Base-by-base conservation (phyloP, 1,140 invertebrate genomes). In the Samia ricini region DNA sequence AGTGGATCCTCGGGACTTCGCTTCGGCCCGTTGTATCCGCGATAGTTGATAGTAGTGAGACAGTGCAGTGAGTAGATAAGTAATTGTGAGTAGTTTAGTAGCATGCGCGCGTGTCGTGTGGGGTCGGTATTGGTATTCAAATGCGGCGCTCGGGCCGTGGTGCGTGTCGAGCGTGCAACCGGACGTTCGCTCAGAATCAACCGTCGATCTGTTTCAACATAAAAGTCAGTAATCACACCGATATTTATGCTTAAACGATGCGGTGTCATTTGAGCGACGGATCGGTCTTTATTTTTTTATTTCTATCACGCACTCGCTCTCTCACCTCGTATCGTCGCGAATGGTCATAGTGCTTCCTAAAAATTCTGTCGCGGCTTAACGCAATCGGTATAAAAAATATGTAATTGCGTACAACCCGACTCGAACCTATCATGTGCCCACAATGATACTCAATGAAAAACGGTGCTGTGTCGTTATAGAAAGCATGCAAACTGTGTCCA, bases 101-200 rank as follows among this genome's bases (percentile, higher is more conserved):
- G 79, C 85, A 88, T 88, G 85, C 85, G 83, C 85, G 85, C 85
- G 84, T 85, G 85, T 88, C 72, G 81, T 85, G 85, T 87, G 71
- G 76, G 68, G 73, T 80, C 79, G 85, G 91, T 92, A 93, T 93
- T 93, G 92, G 92, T 93, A 93, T 93, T 93, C 92, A 93, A 93
- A 93, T 93, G 92, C 92, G 88, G 87, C 86, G 83, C 82, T 88
- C 83, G 85, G 83, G 83, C 86, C 83, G 63, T 86, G 69, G 83
- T 85, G 81, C 79, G 77, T 85, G 81, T 77, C 64, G 69, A 74
- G 75, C 74, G 66, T 74, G 56, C 62, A 57, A 69, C 64, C 74
- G 69, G 63, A 51, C 57, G 56, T 50, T 26, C 55, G 55, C 55
- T 56, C 7, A 42, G 33, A 42, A 42, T 15, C 24, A 22, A 58